A percentile compares a stretch with the other conserved stretches of the same genome.
Evolutionary conservation across 2,113 vertebrate genomes (phyloP).

Genomic region (Takifugu bimaculatus): DNA sequence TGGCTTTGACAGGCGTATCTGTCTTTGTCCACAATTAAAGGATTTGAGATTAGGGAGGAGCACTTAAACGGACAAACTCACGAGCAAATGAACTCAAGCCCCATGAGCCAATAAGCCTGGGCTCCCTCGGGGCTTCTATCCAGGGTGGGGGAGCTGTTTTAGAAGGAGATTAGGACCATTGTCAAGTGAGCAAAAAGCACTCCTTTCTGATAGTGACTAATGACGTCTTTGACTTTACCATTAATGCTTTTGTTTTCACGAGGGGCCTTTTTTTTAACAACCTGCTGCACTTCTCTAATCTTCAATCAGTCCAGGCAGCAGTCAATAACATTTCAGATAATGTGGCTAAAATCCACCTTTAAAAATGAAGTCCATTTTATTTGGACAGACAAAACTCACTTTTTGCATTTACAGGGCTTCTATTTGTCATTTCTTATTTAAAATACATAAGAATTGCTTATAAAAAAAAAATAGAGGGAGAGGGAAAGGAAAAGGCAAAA

Average conservation of each 20-base stretch:
- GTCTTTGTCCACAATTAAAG: constrained; percentile 47
- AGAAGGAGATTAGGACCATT: constrained; percentile 33
- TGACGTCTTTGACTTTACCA: constrained; percentile 13
- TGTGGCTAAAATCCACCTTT: background rate
- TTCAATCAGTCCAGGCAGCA: background rate
- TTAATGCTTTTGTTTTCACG: constrained; percentile 1
- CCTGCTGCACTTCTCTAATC: background rate
- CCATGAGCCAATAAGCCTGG: constrained; percentile 31
- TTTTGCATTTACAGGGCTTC: background rate
- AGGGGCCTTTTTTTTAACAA: constrained; percentile 3
- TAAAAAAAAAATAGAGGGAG: background rate
- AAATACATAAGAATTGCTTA: background rate
- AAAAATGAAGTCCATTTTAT: background rate
- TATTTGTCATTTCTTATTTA: background rate
- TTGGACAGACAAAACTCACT: background rate
- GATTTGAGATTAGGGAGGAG: constrained; percentile 52
- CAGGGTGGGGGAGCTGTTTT: constrained; percentile 27
- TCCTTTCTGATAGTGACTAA: constrained; percentile 23
- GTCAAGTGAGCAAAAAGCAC: constrained; percentile 45
- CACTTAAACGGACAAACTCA: constrained; percentile 45
- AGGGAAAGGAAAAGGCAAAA: background rate
- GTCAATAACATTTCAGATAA: background rate
- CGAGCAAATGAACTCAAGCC: constrained; percentile 48
- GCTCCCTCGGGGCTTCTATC: constrained; percentile 34
- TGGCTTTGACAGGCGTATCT: constrained; percentile 13